Evolutionary conservation across 2,797 vertebrate genomes (phyloP).

Genomic region (Cuniculus paca): DNA sequence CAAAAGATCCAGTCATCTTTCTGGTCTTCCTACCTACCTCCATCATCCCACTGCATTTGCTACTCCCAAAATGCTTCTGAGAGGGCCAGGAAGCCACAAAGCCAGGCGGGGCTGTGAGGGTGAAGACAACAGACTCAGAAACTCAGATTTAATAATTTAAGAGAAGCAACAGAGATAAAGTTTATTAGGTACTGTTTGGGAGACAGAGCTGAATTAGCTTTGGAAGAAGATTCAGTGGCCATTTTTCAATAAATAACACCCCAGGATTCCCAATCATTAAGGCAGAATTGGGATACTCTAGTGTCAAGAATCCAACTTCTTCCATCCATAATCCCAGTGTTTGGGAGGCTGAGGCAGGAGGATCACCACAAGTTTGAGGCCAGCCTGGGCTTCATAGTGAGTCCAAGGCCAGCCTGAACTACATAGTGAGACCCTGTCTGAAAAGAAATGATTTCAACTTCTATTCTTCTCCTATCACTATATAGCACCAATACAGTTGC

Average conservation of each 20-base stretch:
- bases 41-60: not conserved
- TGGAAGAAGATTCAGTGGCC: not conserved
- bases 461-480: not conserved
- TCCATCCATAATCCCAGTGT: not conserved
- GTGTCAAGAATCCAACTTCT: not conserved
- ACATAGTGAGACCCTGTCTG: no score
- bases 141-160: constrained; percentile 15
- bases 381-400: not conserved
- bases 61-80: not conserved
- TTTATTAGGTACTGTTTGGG: not conserved
- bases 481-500: not conserved
- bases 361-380: not conserved
- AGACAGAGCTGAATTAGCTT: not conserved
- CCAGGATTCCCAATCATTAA: not conserved
- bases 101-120: not conserved
- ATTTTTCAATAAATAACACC: not conserved
- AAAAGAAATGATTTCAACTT: not conserved
- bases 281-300: not conserved
- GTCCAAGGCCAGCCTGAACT: no score
- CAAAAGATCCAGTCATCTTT: not conserved
- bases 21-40: not conserved
- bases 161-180: not conserved
- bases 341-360: not conserved
- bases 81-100: not conserved
- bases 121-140: not conserved